Conservation (phyloP, 2,113 vertebrate species). For the Varanus salvator region DNA sequence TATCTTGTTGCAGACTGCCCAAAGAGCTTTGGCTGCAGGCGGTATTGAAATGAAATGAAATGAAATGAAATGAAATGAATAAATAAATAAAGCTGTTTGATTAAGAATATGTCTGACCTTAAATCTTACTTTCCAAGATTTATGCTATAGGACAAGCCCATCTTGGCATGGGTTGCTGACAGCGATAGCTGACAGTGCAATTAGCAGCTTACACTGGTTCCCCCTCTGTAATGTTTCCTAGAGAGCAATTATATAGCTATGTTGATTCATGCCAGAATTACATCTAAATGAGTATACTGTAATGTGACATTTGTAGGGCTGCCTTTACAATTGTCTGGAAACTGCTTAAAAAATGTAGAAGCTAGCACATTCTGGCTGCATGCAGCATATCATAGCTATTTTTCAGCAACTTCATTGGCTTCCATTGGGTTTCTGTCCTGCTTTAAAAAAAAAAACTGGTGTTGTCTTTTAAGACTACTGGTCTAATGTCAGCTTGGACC, state of each 20-base stretch:
- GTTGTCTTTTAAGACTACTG: neutral
- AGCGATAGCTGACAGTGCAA: neutral
- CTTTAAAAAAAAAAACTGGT: neutral
- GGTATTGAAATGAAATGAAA: too few relatives aligned
- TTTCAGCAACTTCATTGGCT: too few relatives aligned
- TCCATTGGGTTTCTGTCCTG: too few relatives aligned
- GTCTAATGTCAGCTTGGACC: neutral
- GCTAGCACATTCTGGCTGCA: too few relatives aligned
- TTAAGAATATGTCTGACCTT: neutral
- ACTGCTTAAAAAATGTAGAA: neutral
- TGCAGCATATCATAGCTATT: too few relatives aligned
- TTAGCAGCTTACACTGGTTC: neutral
- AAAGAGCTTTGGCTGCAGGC: too few relatives aligned
- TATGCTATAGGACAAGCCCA: too few relatives aligned
- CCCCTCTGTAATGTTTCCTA: neutral
- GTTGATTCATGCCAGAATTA: neutral
- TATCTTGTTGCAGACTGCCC: too few relatives aligned
- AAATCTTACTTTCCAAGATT: too few relatives aligned
- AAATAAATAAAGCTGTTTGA: neutral
- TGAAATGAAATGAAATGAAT: too few relatives aligned
- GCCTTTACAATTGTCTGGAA: neutral
- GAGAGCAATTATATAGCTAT: neutral
- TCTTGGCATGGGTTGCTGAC: neutral
- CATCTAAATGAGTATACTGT: neutral
- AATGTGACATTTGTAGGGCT: neutral